Conservation (phyloP, 2,797 vertebrate species). For the Parotocinclus haroldoi region DNA sequence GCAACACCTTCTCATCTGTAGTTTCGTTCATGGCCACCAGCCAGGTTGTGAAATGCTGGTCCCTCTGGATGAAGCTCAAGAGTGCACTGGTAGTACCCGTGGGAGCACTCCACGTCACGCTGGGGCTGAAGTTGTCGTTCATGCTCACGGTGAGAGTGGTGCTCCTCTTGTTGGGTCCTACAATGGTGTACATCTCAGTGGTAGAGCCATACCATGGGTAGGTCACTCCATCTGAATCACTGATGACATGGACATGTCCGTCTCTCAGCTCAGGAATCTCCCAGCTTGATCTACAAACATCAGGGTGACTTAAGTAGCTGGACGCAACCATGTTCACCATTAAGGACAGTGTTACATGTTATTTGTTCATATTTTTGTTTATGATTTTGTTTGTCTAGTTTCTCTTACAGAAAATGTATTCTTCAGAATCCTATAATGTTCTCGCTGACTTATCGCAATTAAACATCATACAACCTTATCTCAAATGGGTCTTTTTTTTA, state of each 20-base stretch:
- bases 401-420: no score
- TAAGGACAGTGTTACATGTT: not conserved
- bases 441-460: no score
- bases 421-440: no score
- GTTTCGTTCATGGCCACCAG: constrained; percentile 81
- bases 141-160: constrained; percentile 81
- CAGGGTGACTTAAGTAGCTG: constrained; percentile 2
- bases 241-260: constrained; percentile 77
- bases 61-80: constrained; percentile 77
- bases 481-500: no score
- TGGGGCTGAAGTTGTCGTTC: constrained; percentile 88
- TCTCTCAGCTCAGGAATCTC: constrained; percentile 80
- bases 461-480: no score
- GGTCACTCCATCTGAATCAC: constrained; percentile 82
- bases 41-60: constrained; percentile 86
- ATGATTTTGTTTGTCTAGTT: not conserved
- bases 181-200: constrained; percentile 80
- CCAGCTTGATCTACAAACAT: constrained; percentile 77
- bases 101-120: constrained; percentile 83
- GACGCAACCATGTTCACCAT: not conserved
- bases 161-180: constrained; percentile 78
- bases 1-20: constrained; percentile 72
- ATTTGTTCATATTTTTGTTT: not conserved
- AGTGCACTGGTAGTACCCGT: constrained; percentile 75
- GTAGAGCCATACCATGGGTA: constrained; percentile 87